Conservation (phyloP, 2,797 vertebrate genomes). For the Crenichthys baileyi region DNA sequence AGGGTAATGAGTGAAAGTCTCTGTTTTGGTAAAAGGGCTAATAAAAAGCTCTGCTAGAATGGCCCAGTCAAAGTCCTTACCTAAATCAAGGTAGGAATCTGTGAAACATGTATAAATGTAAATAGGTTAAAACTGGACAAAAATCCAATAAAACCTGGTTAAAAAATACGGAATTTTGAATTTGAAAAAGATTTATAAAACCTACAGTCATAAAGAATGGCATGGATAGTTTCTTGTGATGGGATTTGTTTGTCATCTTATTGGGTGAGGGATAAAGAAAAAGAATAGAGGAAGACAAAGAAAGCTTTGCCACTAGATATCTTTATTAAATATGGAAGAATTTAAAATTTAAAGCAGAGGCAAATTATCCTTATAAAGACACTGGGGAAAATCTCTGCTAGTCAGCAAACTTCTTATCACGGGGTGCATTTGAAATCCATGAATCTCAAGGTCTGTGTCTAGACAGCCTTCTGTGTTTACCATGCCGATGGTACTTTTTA, state of each 20-base stretch:
- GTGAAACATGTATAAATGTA: not conserved
- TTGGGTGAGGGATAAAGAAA: not conserved
- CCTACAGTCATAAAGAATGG: not conserved
- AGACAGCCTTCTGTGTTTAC: conserved; percentile 19
- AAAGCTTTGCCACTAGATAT: not conserved
- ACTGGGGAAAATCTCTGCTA: not conserved
- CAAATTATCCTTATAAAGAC: not conserved
- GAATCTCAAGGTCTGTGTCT: conserved; percentile 15
- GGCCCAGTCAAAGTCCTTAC: not conserved
- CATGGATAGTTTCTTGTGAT: not conserved
- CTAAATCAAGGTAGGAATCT: not conserved
- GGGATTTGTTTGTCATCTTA: not conserved
- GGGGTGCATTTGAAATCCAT: not conserved
- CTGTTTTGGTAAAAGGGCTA: not conserved
- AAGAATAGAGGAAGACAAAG: not conserved
- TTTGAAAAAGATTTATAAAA: too few species aligned
- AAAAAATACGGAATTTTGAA: not conserved
- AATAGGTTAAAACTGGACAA: not conserved
- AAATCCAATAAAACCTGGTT: not conserved
- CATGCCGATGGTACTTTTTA: conserved; percentile 1
- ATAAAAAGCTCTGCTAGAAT: not conserved
- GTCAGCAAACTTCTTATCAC: not conserved
- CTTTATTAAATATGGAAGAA: not conserved
- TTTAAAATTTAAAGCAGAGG: not conserved
- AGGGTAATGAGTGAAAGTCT: too few species aligned